Evolutionary conservation across 2,797 vertebrate species (phyloP).

Genomic region (Emydoidea blandingii): DNA sequence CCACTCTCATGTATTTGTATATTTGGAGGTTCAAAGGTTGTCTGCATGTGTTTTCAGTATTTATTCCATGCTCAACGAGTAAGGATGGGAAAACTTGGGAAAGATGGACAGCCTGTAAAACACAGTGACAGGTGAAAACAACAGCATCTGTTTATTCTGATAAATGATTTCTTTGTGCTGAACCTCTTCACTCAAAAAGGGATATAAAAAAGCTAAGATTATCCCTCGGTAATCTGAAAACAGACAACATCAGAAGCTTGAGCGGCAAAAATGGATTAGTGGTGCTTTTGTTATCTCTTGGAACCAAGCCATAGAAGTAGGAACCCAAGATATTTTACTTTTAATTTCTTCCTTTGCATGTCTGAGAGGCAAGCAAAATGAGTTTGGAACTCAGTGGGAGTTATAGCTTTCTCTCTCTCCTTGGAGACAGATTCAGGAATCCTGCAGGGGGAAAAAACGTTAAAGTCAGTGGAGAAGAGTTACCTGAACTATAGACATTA

Average conservation of each 20-base stretch:
- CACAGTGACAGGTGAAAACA: slow-evolving; percentile 10
- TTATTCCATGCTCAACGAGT: neutral
- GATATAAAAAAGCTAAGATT: slow-evolving; percentile 29
- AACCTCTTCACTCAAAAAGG: slow-evolving; percentile 46
- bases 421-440: neutral
- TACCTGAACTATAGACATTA: neutral
- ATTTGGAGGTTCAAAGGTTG: neutral
- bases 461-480: neutral
- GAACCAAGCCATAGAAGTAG: slow-evolving; percentile 8
- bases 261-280: slow-evolving; percentile 21
- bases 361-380: neutral
- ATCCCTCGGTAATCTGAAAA: slow-evolving; percentile 41
- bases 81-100: neutral
- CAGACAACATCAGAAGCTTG: slow-evolving; percentile 15
- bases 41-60: neutral
- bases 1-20: neutral
- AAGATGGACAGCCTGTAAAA: accelerated
- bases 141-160: slow-evolving; percentile 24
- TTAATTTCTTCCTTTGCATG: neutral
- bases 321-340: neutral
- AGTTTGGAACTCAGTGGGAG: neutral
- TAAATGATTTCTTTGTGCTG: slow-evolving; percentile 2
- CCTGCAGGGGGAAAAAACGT: neutral
- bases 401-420: neutral
- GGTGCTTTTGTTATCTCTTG: slow-evolving; percentile 1